Base-by-base conservation (phyloP, 2,888 invertebrate species). In the Drosophila niveifrons region DNA sequence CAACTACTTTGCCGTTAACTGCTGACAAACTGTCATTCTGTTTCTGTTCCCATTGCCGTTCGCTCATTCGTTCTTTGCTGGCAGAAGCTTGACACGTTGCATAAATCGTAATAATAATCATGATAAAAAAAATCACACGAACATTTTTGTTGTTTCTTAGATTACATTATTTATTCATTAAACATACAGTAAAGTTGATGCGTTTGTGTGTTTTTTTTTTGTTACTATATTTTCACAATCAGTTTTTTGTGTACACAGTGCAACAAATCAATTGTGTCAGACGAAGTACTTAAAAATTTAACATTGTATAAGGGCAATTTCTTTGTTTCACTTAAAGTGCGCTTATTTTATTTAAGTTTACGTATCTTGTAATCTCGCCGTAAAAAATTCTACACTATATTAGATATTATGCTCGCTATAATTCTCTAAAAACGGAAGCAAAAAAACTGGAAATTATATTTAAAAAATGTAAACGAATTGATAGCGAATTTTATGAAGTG, bases 61-160 rank as follows among this genome's bases (percentile, higher is more conserved):
- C 69, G 63, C 71, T 77, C 41, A 51, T 71, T 65, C 50, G 44
- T 44, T 57, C 15, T 34, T 57, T 44, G 52, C 63, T 70, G 80
- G 48, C 70, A 80, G 23, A 23, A 23, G 68, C 61, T 62, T 88
- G 89, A 89, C 90, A 90, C 91, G 91, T 91, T 88, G 90, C 91
- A 90, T 84, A 81, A 89, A 73, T 88, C 72, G 64, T 82, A 74
- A 72, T 75, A 68, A 74, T 82, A 87, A 80, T 77, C 71, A 67
- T 75, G 88, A 82, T 78, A 82, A 23, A 82, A 82, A 83, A 84
- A 75, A 65, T 53, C 58, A 66, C 39, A 66, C 29, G 48, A 46
- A 28, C 31, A 65, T 66, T 48, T 57, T 23, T 41, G 43, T 66
- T 62, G 44, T 57, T 43, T 23, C 50, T 64, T 70, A 72, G 86